Base-by-base conservation (phyloP, 2,797 vertebrate genomes). In the Cichlasoma orientale region DNA sequence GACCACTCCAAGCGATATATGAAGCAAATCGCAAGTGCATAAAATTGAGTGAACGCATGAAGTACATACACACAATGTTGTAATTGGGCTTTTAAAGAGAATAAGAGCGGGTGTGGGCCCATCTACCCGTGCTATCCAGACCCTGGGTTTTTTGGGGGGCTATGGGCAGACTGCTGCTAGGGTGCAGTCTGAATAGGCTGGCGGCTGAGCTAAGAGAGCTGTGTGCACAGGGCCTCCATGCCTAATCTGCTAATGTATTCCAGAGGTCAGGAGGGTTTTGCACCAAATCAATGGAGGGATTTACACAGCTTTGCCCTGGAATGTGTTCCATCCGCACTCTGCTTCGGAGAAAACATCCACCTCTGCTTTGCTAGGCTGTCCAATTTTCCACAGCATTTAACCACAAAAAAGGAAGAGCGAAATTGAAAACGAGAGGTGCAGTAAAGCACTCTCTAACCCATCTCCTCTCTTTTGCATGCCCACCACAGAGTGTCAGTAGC, bases 231-330 rank as follows among this genome's bases (percentile, higher is more conserved):
- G 83, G 92, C 88, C 93, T 92, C 91, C 88, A 69, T 87, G 88
- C 90, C 87, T 96, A 96, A 96, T 96, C 95, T 95, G 92, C 90
- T 96, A 95, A 96, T 96, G 94, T 95, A 94, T 95, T 95, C 93
- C 90, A 90, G 90, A 92, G 95, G 95, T 96, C 95, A 96, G 94
- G 88, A 94, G 93, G 94, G 92, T 94, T 93, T 94, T 82, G 84
- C 87, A 92, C 91, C 90, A 91, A 94, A 95, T 96, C 95, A 96
- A 94, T 95, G 93, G 92, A 89, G 92, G 95, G 95, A 96, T 95
- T 96, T 95, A 94, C 90, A 91, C 91, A 94, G 95, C 94, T 95
- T 95, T 95, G 87, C 91, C 87, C 89, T 90, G 94, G 95, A 96
- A 96, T 96, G 95, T 90, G 93, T 91, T 84, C 91, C 84, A 88